Percentiles rank a stretch among this genome's conserved stretches.
phyloP scores from a whole-genome alignment of 2,888 invertebrate species.

The Myathropa florea region DNA sequence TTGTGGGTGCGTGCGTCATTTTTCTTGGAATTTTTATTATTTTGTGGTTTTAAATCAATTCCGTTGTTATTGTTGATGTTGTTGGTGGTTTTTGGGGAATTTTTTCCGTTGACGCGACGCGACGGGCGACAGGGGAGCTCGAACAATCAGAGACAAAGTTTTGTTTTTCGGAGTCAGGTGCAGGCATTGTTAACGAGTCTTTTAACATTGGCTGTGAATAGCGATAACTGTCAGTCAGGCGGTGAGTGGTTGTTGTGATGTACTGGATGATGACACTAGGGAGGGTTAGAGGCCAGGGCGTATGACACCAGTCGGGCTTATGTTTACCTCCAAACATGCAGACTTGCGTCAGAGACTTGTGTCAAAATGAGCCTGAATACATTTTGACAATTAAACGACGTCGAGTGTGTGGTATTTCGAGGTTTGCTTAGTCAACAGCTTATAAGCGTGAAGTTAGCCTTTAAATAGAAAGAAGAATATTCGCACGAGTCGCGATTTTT shows the following conservation, averaged over 20 bases:
- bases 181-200: neutral
- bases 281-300: neutral
- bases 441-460: too few species aligned
- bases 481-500: too few species aligned
- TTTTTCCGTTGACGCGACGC: neutral
- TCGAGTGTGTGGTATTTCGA: too few species aligned
- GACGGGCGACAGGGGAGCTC: too few species aligned
- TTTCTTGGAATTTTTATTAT: conserved; percentile 54
- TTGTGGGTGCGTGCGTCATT: conserved; percentile 41
- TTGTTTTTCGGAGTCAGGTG: neutral
- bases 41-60: conserved; percentile 20
- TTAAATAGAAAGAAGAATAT: too few species aligned
- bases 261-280: neutral
- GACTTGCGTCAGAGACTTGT: too few species aligned
- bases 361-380: too few species aligned
- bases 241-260: neutral
- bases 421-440: too few species aligned
- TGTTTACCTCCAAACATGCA: too few species aligned
- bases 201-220: neutral
- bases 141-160: neutral
- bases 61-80: neutral
- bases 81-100: neutral
- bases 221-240: neutral
- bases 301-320: too few species aligned
- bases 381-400: too few species aligned